Conservation (phyloP, 2,113 vertebrate species). For the Morone chrysops region DNA sequence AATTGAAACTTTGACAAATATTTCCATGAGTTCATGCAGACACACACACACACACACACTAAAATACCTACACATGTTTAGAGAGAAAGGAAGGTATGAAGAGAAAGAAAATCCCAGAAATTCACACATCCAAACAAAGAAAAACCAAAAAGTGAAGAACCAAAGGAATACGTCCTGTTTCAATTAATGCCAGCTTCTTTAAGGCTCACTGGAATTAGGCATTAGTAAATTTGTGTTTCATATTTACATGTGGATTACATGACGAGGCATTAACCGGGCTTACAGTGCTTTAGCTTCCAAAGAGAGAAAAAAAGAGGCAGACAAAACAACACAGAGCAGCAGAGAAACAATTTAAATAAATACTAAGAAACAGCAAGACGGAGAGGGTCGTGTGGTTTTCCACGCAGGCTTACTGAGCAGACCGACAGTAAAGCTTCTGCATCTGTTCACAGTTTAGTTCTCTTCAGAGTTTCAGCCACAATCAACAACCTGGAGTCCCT, state of each 20-base stretch:
- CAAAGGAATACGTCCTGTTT: slow-evolving; percentile 22
- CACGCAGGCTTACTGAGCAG: slow-evolving; percentile 36
- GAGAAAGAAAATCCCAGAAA: slow-evolving; percentile 49
- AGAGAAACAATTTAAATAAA: slow-evolving; percentile 24
- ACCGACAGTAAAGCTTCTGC: slow-evolving; percentile 42
- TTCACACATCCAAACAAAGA: slow-evolving; percentile 45
- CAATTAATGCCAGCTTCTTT: slow-evolving; percentile 34
- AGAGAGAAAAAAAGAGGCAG: slow-evolving; percentile 11
- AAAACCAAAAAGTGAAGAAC: background rate
- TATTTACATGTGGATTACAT: slow-evolving; percentile 63
- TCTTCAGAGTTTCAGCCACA: slow-evolving; percentile 34
- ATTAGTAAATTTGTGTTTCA: slow-evolving; percentile 46
- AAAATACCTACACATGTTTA: slow-evolving; percentile 60
- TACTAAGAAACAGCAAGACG: background rate
- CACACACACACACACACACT: slow-evolving; percentile 9
- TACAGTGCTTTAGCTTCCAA: slow-evolving; percentile 38
- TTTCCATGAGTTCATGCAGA: slow-evolving; percentile 62
- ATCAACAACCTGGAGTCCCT: slow-evolving; percentile 49
- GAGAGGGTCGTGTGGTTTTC: slow-evolving; percentile 39
- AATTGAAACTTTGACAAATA: slow-evolving; percentile 56
- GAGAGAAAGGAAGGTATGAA: slow-evolving; percentile 23
- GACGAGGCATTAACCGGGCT: slow-evolving; percentile 53
- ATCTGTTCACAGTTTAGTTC: slow-evolving; percentile 61
- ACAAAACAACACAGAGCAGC: slow-evolving; percentile 25
- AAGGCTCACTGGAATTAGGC: slow-evolving; percentile 44